Evolutionary conservation across 1,140 invertebrate genomes (phyloP).

Genomic region (Drosophila chauvacae): DNA sequence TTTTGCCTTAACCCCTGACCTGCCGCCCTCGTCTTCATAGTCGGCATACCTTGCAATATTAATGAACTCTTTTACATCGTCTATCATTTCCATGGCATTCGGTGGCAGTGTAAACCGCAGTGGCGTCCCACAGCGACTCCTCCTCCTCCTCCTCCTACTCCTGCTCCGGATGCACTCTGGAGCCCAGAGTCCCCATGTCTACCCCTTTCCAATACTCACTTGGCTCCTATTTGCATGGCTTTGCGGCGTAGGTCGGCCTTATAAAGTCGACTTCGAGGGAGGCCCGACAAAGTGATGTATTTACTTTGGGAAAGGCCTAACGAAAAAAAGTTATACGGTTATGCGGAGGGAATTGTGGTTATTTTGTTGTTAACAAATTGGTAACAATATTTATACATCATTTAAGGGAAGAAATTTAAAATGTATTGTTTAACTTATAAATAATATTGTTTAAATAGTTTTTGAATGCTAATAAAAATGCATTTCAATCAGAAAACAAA

Average conservation of each 20-base stretch:
- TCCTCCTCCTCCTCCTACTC: not conserved
- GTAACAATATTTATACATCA: not conserved
- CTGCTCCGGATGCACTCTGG: not conserved
- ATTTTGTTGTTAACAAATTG: not conserved
- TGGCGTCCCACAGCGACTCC: slow-evolving; percentile 1
- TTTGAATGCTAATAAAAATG: not conserved
- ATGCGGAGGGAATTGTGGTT: slow-evolving; percentile 20
- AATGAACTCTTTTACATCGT: slow-evolving; percentile 82
- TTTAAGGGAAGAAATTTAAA: too few species aligned
- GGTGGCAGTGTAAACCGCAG: slow-evolving; percentile 51
- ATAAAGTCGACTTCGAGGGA: slow-evolving; percentile 27
- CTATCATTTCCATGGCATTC: slow-evolving; percentile 72
- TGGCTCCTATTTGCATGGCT: slow-evolving; percentile 49
- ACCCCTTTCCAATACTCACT: slow-evolving; percentile 44
- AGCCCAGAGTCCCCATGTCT: slow-evolving; percentile 28
- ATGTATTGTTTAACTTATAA: not conserved
- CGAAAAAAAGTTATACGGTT: slow-evolving; percentile 26
- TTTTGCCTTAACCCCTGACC: slow-evolving; percentile 19
- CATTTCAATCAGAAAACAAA: not conserved
- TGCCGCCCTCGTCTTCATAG: slow-evolving; percentile 37
- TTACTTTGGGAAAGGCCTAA: slow-evolving; percentile 41
- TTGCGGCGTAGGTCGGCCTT: slow-evolving; percentile 29
- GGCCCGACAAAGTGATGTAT: slow-evolving; percentile 29
- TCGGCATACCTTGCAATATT: slow-evolving; percentile 74
- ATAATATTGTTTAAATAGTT: not conserved